phyloP scores from a whole-genome alignment of 2,797 vertebrate species.

The Anisognathus igniventris region DNA sequence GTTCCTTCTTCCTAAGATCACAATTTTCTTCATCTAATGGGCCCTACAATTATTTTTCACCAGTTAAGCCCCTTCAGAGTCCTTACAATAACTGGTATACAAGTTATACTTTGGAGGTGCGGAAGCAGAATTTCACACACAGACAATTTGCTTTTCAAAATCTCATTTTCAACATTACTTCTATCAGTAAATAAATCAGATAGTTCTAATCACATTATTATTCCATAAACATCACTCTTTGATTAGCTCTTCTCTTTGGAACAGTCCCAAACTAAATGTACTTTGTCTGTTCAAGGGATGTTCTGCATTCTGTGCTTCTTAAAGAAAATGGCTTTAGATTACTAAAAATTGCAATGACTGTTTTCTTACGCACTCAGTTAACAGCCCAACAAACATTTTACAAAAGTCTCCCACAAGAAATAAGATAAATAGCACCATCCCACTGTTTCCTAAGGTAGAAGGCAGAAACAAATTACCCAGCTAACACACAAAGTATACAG shows the following conservation, averaged over 20 bases:
- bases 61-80: background rate
- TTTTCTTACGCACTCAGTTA: slow-evolving; percentile 1
- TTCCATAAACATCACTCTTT: slow-evolving; percentile 18
- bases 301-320: background rate
- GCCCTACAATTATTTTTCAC: background rate
- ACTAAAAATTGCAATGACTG: background rate
- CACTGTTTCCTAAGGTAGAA: background rate
- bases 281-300: background rate
- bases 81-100: background rate
- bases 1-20: background rate
- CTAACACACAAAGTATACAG: background rate
- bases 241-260: slow-evolving; percentile 48
- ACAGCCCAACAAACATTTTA: background rate
- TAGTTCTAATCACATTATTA: background rate
- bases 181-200: slow-evolving; percentile 22
- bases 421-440: slow-evolving; percentile 19
- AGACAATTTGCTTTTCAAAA: background rate
- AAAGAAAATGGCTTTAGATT: slow-evolving; percentile 25
- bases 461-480: slow-evolving; percentile 30
- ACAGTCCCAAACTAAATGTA: slow-evolving; percentile 1
- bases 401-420: background rate
- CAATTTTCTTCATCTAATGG: background rate
- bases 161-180: background rate
- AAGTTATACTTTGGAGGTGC: background rate
- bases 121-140: background rate